Evolutionary conservation across 2,888 invertebrate species (phyloP), one percentile per base, ranked within the genome.

Genomic region (Lacanobia oleracea): DNA sequence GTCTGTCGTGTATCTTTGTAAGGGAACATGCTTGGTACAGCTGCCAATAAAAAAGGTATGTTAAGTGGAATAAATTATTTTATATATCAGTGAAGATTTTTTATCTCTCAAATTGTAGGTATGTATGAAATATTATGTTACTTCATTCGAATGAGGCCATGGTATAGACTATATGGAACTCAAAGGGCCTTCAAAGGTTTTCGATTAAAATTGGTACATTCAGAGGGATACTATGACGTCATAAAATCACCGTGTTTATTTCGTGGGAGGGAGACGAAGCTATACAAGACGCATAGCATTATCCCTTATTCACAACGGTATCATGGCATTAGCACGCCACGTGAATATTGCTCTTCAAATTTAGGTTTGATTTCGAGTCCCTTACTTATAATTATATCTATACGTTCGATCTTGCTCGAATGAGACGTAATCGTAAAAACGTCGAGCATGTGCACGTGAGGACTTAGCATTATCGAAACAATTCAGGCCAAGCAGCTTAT

Each of bases 11-110:
- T 73, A 67, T 70, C 57, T 68, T 45, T 72, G 23, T 74, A 65
- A 27, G 71, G 56, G 65, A 82, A 66, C 61, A 72, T 64, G 69
- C 54, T 67, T 68, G 57, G n/a, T 40, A 60, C 48, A 65, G 48
- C 63, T 75, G 59, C 62, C 50, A 43, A 68, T 50, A 43, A 70
- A 67, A 66, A 59, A 23, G 27, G 40, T 73, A 65, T 60, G 57
- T 56, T 62, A 67, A 33, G 60, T 72, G 62, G 23, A 67, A 76
- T 85, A 65, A 72, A 75, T 82, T 84, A 79, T 79, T 79, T 75
- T 69, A 48, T 60, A 40, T 59, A 48, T 65, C 51, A 45, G 18
- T 45, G 14, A 67, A 72, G 37, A 67, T 57, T 23, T 50, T 57
- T 65, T 54, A 60, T 59, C 51, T 71, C 53, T 74, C 7, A 67